Base-by-base conservation (phyloP, 2,888 invertebrate genomes). In the Scaptomyza caliginosa region DNA sequence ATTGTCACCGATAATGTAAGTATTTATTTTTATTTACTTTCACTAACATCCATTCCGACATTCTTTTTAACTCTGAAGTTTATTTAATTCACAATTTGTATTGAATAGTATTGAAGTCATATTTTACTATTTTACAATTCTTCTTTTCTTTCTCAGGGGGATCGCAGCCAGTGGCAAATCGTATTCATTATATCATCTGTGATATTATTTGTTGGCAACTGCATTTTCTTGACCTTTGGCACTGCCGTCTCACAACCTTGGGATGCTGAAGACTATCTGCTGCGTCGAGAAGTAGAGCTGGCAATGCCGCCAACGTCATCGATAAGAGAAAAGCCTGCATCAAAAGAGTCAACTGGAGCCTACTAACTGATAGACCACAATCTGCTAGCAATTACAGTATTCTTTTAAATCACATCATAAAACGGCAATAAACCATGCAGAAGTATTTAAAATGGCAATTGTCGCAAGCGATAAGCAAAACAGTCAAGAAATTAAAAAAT, bases 141-240 rank as follows among this genome's bases (percentile, higher is more conserved):
- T 24, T 19, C 39, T 34, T 0, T 45, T 21, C 21, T 30, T 32
- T 32, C 30, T 1, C 32, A 90, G 90, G 13, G 32, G 0, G 92
- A 94, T 72, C 92, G 93, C 2, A 62, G 87, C 0, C 93, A 95
- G 84, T 96, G 96, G 96, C 93, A 94, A 67, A 93, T 93, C 40
- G 94, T 96, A 10, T 96, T 96, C 89, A 94, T 94, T 82, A 92
- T 87, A 10, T 65, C 96, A 0, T 93, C 95, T 0, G 93, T 92
- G 5, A 90, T 96, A 8, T 96, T 95, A 85, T 93, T 95, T 66
- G 89, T 94, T 32, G 94, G 95, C 6, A 95, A 95, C 85, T 89
- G 94, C n/a, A 92, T 95, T 75, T 96, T 94, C 88, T 77, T 95
- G 3, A 85, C 94, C 2, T 95, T 94, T 85, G 94, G 94, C 3